Evolutionary conservation across 2,797 vertebrate species (phyloP).

Genomic region (Coendou prehensilis): DNA sequence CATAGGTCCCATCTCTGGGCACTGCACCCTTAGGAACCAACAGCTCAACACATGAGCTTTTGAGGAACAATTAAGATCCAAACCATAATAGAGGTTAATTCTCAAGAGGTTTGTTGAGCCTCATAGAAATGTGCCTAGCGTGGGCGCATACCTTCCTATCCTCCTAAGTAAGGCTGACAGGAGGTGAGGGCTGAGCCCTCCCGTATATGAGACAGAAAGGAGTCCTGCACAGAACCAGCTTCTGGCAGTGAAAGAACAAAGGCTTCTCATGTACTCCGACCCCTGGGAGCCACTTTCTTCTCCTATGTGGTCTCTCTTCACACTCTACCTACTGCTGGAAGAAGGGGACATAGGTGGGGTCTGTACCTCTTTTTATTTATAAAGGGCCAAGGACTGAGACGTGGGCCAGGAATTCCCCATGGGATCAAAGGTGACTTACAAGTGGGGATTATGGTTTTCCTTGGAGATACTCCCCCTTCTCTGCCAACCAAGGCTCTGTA

Average conservation of each 20-base stretch:
- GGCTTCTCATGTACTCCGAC: not conserved
- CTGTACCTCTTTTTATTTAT: slow-evolving; percentile 46
- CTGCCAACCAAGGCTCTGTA: not conserved
- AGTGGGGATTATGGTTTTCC: slow-evolving; percentile 50
- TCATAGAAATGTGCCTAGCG: slow-evolving; percentile 61
- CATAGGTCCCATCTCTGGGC: not conserved
- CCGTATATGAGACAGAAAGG: not conserved
- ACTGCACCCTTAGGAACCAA: not conserved
- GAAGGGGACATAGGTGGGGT: not conserved
- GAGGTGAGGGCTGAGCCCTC: slow-evolving; percentile 59
- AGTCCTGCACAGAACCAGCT: not conserved
- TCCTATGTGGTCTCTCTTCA: slow-evolving; percentile 27
- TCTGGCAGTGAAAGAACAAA: slow-evolving; percentile 49
- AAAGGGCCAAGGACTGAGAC: slow-evolving; percentile 55
- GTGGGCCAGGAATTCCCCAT: slow-evolving; percentile 47
- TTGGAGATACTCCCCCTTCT: slow-evolving; percentile 38
- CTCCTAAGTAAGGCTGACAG: slow-evolving; percentile 51
- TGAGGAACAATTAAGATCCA: not conserved
- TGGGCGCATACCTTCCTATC: slow-evolving; percentile 48
- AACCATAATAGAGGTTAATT: slow-evolving; percentile 21
- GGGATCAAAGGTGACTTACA: slow-evolving; percentile 46
- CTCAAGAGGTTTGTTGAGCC: slow-evolving; percentile 67
- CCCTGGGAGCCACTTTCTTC: slow-evolving; percentile 20
- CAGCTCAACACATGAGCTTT: not conserved
- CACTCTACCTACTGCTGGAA: slow-evolving; percentile 8